phyloP scores from a whole-genome alignment of 2,888 invertebrate genomes.

The Crossocerus cetratus region DNA sequence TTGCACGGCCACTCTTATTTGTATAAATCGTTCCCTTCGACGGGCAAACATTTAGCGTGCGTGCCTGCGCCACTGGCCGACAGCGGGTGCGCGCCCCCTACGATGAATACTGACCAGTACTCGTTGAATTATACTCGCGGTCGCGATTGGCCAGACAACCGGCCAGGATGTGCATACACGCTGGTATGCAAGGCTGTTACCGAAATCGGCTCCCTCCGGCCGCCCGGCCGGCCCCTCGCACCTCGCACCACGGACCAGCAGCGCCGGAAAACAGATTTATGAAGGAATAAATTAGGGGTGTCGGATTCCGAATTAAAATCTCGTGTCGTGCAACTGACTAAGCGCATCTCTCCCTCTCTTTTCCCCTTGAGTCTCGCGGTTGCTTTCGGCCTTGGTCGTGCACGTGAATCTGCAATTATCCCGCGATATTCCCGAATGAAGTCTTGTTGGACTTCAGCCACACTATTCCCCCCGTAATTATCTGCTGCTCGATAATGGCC shows the following conservation, averaged over 20 bases:
- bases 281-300: conserved; percentile 60
- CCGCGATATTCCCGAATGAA: conserved; percentile 17
- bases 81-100: not conserved
- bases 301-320: conserved; percentile 53
- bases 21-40: conserved; percentile 51
- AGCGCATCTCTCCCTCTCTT: conserved; percentile 34
- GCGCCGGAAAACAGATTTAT: conserved; percentile 54
- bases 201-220: not conserved
- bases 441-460: conserved; percentile 10
- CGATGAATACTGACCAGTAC: not conserved
- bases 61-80: not conserved
- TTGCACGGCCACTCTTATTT: conserved; percentile 47
- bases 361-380: too few species aligned
- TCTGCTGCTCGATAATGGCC: not conserved
- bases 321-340: conserved; percentile 45
- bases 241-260: too few species aligned
- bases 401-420: conserved; percentile 29
- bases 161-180: too few species aligned
- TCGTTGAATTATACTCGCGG: conserved; percentile 43
- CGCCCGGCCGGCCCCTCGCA: too few species aligned
- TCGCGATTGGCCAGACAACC: conserved; percentile 16
- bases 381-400: too few species aligned
- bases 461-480: too few species aligned
- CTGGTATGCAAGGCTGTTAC: too few species aligned
- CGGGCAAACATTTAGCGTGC: conserved; percentile 53